phyloP scores from a whole-genome alignment of 2,888 invertebrate genomes.

The Thalpophila matura region DNA sequence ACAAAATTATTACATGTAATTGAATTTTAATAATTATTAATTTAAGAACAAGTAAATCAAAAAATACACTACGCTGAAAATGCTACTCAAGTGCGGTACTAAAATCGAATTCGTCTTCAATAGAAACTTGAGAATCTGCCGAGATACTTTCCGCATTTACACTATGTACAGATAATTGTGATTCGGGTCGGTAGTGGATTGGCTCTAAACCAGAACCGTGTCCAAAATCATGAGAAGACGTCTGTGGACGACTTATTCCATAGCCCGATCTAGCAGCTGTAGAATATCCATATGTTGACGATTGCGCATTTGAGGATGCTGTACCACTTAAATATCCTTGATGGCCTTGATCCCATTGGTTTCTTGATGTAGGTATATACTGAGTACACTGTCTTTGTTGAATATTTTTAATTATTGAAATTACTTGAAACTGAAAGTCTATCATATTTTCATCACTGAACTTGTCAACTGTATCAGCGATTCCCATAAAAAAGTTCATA shows the following conservation, averaged over 20 bases:
- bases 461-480: constrained; percentile 55
- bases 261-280: constrained; percentile 58
- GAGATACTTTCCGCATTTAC: constrained; percentile 59
- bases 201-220: too few species aligned
- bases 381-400: constrained; percentile 56
- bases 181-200: constrained; percentile 58
- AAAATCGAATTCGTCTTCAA: constrained; percentile 60
- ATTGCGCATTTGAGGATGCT: constrained; percentile 57
- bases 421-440: constrained; percentile 56
- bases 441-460: constrained; percentile 55
- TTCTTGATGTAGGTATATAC: constrained; percentile 57
- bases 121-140: constrained; percentile 58
- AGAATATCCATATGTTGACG: constrained; percentile 58
- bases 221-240: constrained; percentile 58
- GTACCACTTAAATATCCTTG: constrained; percentile 57
- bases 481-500: constrained; percentile 55
- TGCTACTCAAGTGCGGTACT: constrained; percentile 57
- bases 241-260: constrained; percentile 57
- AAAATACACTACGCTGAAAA: constrained; percentile 54
- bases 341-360: constrained; percentile 58
- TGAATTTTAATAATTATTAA: constrained; percentile 51
- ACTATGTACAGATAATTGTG: constrained; percentile 58
- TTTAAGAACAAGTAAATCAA: constrained; percentile 54
- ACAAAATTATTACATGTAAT: constrained; percentile 54
- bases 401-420: constrained; percentile 55